Conservation (phyloP, 1,140 invertebrate species). For the Plodia interpunctella region DNA sequence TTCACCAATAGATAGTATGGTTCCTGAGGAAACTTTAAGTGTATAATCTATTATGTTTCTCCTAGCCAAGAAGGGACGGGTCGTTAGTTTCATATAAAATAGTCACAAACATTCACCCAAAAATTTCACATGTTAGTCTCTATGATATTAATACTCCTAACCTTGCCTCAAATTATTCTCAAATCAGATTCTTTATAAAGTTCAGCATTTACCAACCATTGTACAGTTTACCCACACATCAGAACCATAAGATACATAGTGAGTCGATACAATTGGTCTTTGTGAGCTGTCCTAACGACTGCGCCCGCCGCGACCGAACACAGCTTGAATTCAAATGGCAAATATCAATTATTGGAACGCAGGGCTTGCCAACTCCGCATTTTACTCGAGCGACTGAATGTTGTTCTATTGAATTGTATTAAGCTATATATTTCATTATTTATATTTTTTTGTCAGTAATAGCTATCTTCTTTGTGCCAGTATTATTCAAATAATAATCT, state of each 20-base stretch:
- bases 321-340: slow-evolving; percentile 40
- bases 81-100: too few species aligned
- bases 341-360: slow-evolving; percentile 41
- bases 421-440: too few species aligned
- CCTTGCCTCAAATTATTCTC: too few species aligned
- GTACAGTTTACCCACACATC: slow-evolving; percentile 23
- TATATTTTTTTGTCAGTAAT: not conserved
- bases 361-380: not conserved
- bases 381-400: not conserved
- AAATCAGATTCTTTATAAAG: not conserved
- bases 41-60: too few species aligned
- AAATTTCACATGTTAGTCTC: too few species aligned
- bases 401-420: not conserved
- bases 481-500: not conserved
- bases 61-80: too few species aligned
- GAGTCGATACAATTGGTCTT: slow-evolving; percentile 29
- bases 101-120: too few species aligned
- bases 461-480: not conserved
- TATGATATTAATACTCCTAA: too few species aligned
- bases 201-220: not conserved
- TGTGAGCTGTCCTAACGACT: slow-evolving; percentile 28
- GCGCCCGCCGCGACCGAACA: slow-evolving; percentile 19
- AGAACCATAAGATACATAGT: slow-evolving; percentile 32
- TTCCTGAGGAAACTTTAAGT: too few species aligned
- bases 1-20: too few species aligned